Percentiles rank a stretch among this genome's conserved stretches.
These are phyloP conservation scores for Oreohelix idahoensis DNA, from an alignment of 1,140 invertebrate genomes.

Conservation along the genomic window DNA sequence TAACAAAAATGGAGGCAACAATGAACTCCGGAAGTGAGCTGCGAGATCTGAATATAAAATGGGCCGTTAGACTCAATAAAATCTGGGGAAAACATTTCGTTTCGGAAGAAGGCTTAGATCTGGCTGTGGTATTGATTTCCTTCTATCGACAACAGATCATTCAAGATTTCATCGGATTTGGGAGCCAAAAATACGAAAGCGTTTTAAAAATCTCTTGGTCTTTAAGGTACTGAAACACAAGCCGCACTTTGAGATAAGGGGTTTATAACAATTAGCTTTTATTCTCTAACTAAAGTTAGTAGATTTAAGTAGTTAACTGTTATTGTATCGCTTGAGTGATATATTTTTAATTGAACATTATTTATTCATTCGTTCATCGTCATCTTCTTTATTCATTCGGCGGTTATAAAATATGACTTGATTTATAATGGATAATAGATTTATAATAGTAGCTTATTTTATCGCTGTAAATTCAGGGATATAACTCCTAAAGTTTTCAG, in stretches of 20 bases:
- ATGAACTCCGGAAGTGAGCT: constrained; percentile 13
- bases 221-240: neutral
- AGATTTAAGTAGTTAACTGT: no score
- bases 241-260: neutral
- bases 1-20: neutral
- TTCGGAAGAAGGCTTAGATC: constrained; percentile 12
- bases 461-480: no score
- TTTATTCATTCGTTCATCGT: no score
- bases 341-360: no score
- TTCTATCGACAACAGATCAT: constrained; percentile 7
- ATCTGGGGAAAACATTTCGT: constrained; percentile 5
- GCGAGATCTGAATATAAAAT: constrained; percentile 24
- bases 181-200: neutral
- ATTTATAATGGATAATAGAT: no score
- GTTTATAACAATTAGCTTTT: neutral
- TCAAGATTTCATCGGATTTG: constrained; percentile 1
- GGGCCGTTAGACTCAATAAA: constrained; percentile 27
- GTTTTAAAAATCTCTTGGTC: neutral
- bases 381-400: no score
- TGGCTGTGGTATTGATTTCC: constrained; percentile 1
- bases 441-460: no score
- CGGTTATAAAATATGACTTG: no score
- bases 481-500: no score
- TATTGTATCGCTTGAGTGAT: no score
- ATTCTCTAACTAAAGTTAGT: neutral